Evolutionary conservation across 2,888 invertebrate genomes (phyloP).

Genomic region (Chrysolina oricalcia): DNA sequence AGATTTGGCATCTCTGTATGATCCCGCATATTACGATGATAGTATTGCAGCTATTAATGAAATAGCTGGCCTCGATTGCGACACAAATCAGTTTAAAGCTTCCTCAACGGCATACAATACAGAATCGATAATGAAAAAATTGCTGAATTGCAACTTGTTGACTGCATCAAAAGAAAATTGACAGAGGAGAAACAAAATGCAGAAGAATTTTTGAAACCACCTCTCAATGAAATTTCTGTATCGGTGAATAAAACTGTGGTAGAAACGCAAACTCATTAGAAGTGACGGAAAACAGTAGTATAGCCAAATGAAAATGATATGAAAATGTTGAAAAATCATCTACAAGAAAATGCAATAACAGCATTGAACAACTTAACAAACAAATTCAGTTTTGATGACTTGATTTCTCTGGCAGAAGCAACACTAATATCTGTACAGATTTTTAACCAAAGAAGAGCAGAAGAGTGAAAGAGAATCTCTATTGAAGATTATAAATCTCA

Average conservation of each 20-base stretch:
- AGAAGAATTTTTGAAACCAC: conserved; percentile 10
- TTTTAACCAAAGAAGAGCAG: conserved; percentile 42
- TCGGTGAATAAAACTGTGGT: conserved; percentile 24
- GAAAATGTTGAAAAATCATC: conserved; percentile 28
- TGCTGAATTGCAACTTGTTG: conserved; percentile 2
- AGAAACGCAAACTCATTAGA: conserved; percentile 24
- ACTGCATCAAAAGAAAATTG: conserved; percentile 15
- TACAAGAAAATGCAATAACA: conserved; percentile 10
- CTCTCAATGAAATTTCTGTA: conserved; percentile 10
- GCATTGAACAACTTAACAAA: not conserved
- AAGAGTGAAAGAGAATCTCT: conserved; percentile 37
- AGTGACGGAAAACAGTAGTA: conserved; percentile 25
- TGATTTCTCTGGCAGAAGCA: conserved; percentile 15
- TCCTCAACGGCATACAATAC: conserved; percentile 25
- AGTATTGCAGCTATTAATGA: conserved; percentile 21
- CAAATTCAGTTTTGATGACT: conserved; percentile 2
- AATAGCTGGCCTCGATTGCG: not conserved
- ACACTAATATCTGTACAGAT: too few species aligned
- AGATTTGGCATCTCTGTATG: conserved; percentile 14
- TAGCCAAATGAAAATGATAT: conserved; percentile 34
- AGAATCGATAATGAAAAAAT: conserved; percentile 22
- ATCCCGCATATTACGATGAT: conserved; percentile 21
- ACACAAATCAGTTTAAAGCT: conserved; percentile 1
- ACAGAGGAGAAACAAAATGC: not conserved
- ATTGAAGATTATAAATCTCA: conserved; percentile 42